These are phyloP conservation scores for Rhamnusium bicolor DNA, from an alignment of 2,888 invertebrate species.

Conservation along the genomic window DNA sequence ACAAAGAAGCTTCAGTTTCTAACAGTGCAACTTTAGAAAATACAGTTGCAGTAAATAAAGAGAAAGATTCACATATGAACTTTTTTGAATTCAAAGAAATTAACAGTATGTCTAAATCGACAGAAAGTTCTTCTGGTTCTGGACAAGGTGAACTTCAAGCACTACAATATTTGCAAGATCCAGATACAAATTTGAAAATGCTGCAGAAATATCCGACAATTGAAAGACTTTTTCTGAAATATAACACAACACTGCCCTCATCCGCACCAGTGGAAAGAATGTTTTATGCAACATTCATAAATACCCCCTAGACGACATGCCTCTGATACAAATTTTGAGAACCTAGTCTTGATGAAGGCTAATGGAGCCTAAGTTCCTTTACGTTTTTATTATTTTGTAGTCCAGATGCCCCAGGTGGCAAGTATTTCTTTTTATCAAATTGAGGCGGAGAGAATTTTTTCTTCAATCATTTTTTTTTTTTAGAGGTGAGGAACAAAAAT, in stretches of 20 bases:
- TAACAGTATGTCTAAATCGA: neutral
- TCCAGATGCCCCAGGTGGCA: neutral
- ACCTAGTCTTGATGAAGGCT: conserved; percentile 37
- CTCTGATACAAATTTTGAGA: conserved; percentile 38
- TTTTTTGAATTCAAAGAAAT: neutral
- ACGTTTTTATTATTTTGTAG: neutral
- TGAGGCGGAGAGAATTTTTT: neutral
- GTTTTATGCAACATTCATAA: conserved; percentile 37
- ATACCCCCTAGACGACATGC: conserved; percentile 41
- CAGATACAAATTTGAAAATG: conserved; percentile 18
- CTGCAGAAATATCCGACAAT: conserved; percentile 36
- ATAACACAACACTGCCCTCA: conserved; percentile 36
- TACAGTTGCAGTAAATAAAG: neutral
- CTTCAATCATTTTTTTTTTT: too few species aligned
- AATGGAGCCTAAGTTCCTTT: neutral
- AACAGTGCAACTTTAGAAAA: neutral
- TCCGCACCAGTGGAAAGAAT: conserved; percentile 39
- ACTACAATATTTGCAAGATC: conserved; percentile 34
- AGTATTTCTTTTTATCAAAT: neutral
- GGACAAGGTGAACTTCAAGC: conserved; percentile 11
- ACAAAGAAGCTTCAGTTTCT: neutral
- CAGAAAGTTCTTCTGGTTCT: neutral
- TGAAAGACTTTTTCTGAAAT: conserved; percentile 29
- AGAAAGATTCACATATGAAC: neutral
- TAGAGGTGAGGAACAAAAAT: too few species aligned